Evolutionary conservation across 1,140 invertebrate species (phyloP).

Genomic region (Nylanderia fulva): DNA sequence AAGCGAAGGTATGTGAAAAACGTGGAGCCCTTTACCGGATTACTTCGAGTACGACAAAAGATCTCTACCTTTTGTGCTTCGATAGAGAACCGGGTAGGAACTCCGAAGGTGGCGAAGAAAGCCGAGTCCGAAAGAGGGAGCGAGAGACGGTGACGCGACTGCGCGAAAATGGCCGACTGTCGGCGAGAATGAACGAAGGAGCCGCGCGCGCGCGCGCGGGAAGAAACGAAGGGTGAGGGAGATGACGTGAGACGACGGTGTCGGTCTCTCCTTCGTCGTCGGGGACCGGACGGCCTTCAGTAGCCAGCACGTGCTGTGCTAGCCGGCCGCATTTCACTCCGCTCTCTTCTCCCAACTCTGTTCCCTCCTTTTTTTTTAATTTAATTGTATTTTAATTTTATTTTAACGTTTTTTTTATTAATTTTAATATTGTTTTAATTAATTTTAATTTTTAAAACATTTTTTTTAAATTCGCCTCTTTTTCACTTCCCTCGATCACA

Average conservation of each 20-base stretch:
- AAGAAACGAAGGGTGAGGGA: constrained; percentile 41
- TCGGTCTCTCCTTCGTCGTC: constrained; percentile 62
- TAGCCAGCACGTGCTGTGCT: constrained; percentile 82
- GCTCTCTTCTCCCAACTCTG: constrained; percentile 63
- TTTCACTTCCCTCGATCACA: constrained; percentile 4
- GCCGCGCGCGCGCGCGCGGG: constrained; percentile 6
- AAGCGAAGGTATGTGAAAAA: too few species aligned
- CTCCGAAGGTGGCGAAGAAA: not conserved
- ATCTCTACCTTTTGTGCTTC: constrained; percentile 22
- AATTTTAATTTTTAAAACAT: constrained; percentile 16
- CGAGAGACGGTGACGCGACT: constrained; percentile 62
- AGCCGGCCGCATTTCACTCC: constrained; percentile 71
- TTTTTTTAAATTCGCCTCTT: too few species aligned
- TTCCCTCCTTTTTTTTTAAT: constrained; percentile 40
- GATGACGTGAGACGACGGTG: not conserved
- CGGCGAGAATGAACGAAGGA: constrained; percentile 53
- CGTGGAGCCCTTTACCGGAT: too few species aligned
- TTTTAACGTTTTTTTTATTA: constrained; percentile 29
- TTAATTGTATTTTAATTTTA: constrained; percentile 13
- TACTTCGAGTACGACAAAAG: too few species aligned
- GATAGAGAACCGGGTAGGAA: constrained; percentile 31
- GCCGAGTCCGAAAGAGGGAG: constrained; percentile 1
- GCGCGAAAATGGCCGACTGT: constrained; percentile 53
- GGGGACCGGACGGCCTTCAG: constrained; percentile 70
- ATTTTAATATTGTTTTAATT: constrained; percentile 31